Evolutionary conservation across 2,888 invertebrate species (phyloP).

Genomic region (Stegana nigrithorax): DNA sequence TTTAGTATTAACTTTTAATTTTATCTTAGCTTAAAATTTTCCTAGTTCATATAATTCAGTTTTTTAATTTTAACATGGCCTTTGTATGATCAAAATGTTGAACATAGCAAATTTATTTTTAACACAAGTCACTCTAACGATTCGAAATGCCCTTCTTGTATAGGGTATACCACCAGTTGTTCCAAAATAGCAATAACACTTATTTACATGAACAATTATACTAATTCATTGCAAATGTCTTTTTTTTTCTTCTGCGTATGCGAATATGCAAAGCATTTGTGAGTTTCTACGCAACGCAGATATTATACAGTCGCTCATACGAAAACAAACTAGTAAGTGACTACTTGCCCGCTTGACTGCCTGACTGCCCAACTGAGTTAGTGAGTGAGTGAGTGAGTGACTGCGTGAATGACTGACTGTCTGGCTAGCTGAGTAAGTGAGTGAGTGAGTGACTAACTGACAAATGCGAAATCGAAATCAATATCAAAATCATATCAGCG

Average conservation of each 20-base stretch:
- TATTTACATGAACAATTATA: conserved; percentile 6
- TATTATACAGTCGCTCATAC: background rate
- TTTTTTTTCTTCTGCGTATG: conserved; percentile 9
- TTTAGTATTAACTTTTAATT: too few relatives aligned
- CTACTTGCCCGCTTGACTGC: conserved; percentile 4
- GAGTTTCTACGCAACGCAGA: background rate
- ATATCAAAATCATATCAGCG: conserved; percentile 18
- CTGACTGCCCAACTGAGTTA: conserved; percentile 12
- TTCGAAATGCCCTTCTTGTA: too few relatives aligned
- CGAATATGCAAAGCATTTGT: conserved; percentile 4
- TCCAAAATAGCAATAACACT: too few relatives aligned
- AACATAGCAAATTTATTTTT: too few relatives aligned
- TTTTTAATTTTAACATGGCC: too few relatives aligned
- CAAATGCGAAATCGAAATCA: conserved; percentile 17
- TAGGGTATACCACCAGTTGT: too few relatives aligned
- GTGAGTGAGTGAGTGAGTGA: background rate
- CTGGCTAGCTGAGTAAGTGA: background rate
- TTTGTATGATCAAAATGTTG: too few relatives aligned
- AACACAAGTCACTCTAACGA: too few relatives aligned
- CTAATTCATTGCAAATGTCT: conserved; percentile 13
- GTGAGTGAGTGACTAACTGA: too few relatives aligned
- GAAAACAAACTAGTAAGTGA: background rate
- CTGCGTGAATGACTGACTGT: background rate
- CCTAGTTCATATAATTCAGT: too few relatives aligned
- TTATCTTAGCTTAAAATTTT: too few relatives aligned